Evolutionary conservation across 2,113 vertebrate species (phyloP).

Genomic region (Ceyx cyanopectus): DNA sequence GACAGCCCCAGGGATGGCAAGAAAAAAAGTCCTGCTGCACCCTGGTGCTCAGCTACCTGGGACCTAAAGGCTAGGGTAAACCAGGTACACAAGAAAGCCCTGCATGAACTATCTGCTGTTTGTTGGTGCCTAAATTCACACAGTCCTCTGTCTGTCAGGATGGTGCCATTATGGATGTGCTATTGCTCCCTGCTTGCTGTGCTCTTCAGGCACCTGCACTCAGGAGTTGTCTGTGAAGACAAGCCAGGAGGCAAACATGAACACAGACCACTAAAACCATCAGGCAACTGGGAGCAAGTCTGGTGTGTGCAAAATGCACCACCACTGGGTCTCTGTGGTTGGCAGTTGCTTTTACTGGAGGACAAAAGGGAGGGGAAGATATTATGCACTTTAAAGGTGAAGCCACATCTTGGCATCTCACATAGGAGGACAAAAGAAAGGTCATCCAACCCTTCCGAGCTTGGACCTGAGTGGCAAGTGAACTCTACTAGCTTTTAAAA

Average conservation of each 20-base stretch:
- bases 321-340: not conserved
- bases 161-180: not conserved
- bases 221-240: not conserved
- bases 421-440: not conserved
- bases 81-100: not conserved
- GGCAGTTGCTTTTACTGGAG: not conserved
- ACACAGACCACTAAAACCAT: not conserved
- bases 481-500: conserved; percentile 26
- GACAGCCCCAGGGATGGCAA: not conserved
- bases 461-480: not conserved
- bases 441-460: not conserved
- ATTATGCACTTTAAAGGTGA: not conserved
- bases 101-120: not conserved
- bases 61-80: conserved; percentile 5
- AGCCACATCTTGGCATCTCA: not conserved
- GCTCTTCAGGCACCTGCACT: not conserved
- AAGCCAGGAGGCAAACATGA: not conserved
- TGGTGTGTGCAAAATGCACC: not conserved
- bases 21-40: not conserved
- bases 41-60: not conserved
- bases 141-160: not conserved
- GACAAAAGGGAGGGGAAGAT: not conserved
- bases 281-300: not conserved
- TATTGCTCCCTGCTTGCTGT: not conserved
- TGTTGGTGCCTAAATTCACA: not conserved